These are phyloP conservation scores for Terrapene triunguis DNA, from an alignment of 2,113 vertebrate species.

Conservation along the genomic window DNA sequence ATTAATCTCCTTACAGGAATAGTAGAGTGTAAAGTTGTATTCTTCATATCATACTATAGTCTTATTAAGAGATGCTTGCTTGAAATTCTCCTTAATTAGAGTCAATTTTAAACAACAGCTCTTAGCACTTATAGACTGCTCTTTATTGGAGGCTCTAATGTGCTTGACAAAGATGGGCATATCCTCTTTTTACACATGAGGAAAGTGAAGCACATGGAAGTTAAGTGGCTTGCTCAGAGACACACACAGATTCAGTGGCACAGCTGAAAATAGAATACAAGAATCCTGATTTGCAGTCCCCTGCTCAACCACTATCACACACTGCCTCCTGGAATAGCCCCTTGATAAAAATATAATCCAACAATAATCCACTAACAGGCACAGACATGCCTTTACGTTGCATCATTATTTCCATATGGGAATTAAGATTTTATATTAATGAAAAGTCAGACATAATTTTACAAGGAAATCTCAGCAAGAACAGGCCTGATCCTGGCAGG, in stretches of 20 bases:
- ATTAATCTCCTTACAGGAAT: not conserved
- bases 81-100: not conserved
- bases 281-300: not conserved
- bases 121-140: not conserved
- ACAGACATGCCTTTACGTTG: not conserved
- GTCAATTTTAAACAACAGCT: not conserved
- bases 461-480: not conserved
- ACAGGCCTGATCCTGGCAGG: not conserved
- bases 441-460: not conserved
- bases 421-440: not conserved
- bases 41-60: no score
- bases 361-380: not conserved
- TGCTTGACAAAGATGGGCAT: not conserved
- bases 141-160: not conserved
- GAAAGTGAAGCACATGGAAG: not conserved
- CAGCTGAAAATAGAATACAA: not conserved
- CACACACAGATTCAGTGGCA: fast-evolving
- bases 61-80: not conserved
- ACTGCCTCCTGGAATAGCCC: not conserved
- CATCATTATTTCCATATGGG: not conserved
- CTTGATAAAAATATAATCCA: not conserved
- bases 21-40: no score
- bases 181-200: not conserved
- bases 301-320: not conserved
- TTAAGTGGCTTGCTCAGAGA: not conserved